phyloP scores from a whole-genome alignment of 2,888 invertebrate genomes.

The Spatulosminthurus flaviceps region DNA sequence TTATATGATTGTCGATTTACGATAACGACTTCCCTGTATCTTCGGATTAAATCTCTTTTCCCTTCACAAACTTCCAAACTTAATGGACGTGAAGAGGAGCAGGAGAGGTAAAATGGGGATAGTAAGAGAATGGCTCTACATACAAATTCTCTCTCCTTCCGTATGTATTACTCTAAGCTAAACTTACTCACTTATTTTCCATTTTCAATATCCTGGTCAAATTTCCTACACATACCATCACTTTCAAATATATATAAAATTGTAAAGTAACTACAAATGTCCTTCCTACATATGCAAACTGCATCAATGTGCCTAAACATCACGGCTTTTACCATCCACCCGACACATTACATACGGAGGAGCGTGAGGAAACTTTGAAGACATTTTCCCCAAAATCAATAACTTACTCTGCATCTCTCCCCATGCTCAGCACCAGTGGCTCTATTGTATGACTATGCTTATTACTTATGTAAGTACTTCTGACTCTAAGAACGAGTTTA shows the following conservation, averaged over 20 bases:
- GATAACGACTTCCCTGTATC: conserved; percentile 30
- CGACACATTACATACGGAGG: neutral
- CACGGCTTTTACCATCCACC: neutral
- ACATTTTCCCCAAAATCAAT: conserved; percentile 10
- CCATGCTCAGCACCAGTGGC: conserved; percentile 1
- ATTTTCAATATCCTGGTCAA: neutral
- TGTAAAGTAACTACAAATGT: too few species aligned
- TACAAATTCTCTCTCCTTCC: too few species aligned
- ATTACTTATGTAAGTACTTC: neutral
- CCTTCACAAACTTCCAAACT: neutral
- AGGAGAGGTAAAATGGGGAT: neutral
- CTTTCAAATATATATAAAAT: too few species aligned
- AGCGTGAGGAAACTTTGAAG: conserved; percentile 13
- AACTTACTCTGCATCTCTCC: conserved; percentile 14
- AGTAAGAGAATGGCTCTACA: neutral
- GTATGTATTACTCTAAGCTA: neutral
- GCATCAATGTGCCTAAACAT: neutral
- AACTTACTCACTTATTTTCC: too few species aligned
- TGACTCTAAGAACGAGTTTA: neutral
- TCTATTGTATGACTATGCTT: neutral
- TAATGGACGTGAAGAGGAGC: neutral
- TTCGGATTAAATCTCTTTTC: conserved; percentile 36
- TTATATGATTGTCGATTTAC: conserved; percentile 32
- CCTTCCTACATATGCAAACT: too few species aligned
- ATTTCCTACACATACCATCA: neutral